Percentiles rank a stretch among this genome's conserved stretches.
Conservation (phyloP, 1,140 invertebrate species). For the Drosophila leontia region DNA sequence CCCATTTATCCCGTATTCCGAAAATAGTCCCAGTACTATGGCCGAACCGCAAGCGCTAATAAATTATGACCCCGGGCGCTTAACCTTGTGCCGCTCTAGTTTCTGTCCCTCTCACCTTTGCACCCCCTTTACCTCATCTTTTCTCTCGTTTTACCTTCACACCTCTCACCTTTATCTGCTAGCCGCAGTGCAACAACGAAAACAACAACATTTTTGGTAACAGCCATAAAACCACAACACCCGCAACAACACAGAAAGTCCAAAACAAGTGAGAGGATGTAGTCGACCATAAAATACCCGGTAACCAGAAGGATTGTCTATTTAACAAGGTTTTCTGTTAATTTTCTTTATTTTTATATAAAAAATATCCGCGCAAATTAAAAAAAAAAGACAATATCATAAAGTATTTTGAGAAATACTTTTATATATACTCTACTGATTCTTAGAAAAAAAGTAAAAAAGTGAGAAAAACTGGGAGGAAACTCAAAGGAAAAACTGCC, state of each 20-base stretch:
- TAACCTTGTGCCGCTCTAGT: slow-evolving; percentile 65
- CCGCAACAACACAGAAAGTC: slow-evolving; percentile 68
- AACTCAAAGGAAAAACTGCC: slow-evolving; percentile 50
- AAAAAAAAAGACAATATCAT: background rate
- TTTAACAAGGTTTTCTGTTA: background rate
- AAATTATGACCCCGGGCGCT: slow-evolving; percentile 76
- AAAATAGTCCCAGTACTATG: slow-evolving; percentile 25
- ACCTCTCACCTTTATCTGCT: slow-evolving; percentile 48
- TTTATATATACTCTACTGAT: background rate
- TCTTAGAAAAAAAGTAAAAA: background rate
- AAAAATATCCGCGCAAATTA: no score
- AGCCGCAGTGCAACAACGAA: slow-evolving; percentile 37
- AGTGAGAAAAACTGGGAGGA: background rate
- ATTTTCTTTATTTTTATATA: background rate
- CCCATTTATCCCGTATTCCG: slow-evolving; percentile 35
- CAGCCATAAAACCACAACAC: slow-evolving; percentile 66
- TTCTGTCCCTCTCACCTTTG: slow-evolving; percentile 17
- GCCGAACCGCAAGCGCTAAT: slow-evolving; percentile 73
- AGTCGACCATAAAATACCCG: slow-evolving; percentile 1
- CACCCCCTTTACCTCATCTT: background rate
- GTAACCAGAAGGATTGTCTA: background rate
- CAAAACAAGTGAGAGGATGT: slow-evolving; percentile 2
- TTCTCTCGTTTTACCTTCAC: slow-evolving; percentile 13
- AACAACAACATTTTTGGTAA: slow-evolving; percentile 37
- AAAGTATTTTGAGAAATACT: background rate